Evolutionary conservation across 2,113 vertebrate species (phyloP), one percentile per base, ranked within the genome.

Genomic region (Burhinus oedicnemus): DNA sequence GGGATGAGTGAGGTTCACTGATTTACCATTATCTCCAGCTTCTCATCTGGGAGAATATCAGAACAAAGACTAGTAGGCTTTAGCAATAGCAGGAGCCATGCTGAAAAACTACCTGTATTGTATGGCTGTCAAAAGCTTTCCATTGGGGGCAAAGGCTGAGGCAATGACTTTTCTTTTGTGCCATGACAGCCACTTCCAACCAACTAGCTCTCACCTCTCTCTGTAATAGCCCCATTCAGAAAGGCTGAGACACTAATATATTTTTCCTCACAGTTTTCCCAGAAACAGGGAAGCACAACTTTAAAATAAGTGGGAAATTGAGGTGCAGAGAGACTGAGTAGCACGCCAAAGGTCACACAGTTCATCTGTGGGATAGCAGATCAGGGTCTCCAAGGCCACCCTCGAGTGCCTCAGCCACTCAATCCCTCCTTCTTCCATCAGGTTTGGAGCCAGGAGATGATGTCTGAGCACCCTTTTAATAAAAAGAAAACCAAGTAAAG

Each of bases 141-240:
- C 40, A 71, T 7, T 7, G 2, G 0, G 3, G 32, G 11, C 6
- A 12, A 52, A 44, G 15, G 15, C 3, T 62, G 18, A 51, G 42
- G 15, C 36, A 77, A 40, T 12, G 15, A 7, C 21, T 72, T 83
- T 62, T 57, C 52, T 72, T 66, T 29, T 40, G 16, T 58, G 30
- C 5, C 34, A 62, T 11, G 29, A 51, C 17, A 71, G 15, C 15
- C 16, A 40, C 6, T 77, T 66, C 36, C 40, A 86, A 8, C 8
- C 1, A 5, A 34, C 29, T 47, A 83, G 32, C 30, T 69, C 21
- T 62, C 12, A 25, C 10, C 36, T 55, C 40, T 66, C 5, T 51
- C 68, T 44, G 20, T 40, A 86, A 57, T 2, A 87, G 12, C 34
- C 42, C 42, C 36, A 11, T 71, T 76, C 54, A 77, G 52, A 85